Evolutionary conservation across 2,888 invertebrate genomes (phyloP), one percentile per base, ranked within the genome.

Genomic region (Allolobophora icterica): DNA sequence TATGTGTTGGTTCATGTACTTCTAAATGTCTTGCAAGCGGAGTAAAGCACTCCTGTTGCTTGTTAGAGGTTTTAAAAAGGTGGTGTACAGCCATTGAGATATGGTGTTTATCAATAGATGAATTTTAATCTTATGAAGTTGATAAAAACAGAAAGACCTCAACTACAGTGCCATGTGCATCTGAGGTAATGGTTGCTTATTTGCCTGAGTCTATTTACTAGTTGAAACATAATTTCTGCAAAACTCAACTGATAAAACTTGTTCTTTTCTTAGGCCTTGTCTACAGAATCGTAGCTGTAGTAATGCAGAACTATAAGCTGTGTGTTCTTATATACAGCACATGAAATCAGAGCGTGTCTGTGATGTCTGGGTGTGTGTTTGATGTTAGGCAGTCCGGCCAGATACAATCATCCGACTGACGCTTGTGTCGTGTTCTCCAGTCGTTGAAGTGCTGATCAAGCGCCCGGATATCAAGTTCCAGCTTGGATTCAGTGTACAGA

Each of bases 391-490:
- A 95, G 98, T 98, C 17, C 99, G 98, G 96, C 98, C 97, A 95
- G 98, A 99, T 96, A 99, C 99, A 58, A 99, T 99, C 94, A 99
- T 99, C 94, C 99, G 99, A 96, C 96, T 99, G 94, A 99, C 99
- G 40, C 99, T 99, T 94, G 99, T 99, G 93, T 99, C 99, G 93
- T 99, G 99, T 96, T 98, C 99, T 93, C 99, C 99, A 90, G 99
- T 99, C 89, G 99, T 99, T 89, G 99, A 99, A 96, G 99, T 99
- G 93, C 98, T 99, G 96, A 99, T 99, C 94, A 99, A 99, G 95
- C 96, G 99, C 94, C 99, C 99, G 0, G 99, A 99, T 96, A 99
- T 99, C 92, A 99, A 99, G 96, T 99, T 99, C 96, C 99, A 99
- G 96, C 97, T 99, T 91, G 99, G 99, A 90, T 99, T 99, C 96